Evolutionary conservation across 1,140 invertebrate species (phyloP).

Genomic region (Choristoneura fumiferana): DNA sequence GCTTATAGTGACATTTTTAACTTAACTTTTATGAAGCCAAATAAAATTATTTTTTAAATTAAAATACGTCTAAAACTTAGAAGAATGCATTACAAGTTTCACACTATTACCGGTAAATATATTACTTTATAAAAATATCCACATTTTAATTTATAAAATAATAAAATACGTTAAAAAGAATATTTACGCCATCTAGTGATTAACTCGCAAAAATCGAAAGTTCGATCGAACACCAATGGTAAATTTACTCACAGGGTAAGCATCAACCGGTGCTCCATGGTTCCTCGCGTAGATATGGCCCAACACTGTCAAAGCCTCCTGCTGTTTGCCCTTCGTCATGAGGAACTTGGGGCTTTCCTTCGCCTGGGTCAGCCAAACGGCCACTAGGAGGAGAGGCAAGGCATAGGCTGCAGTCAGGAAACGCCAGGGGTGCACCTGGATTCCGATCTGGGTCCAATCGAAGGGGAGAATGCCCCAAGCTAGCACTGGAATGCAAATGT

Average conservation of each 20-base stretch:
- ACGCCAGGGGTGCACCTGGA: slow-evolving; percentile 81
- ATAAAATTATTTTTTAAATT: no score
- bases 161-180: no score
- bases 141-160: no score
- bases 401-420: slow-evolving; percentile 81
- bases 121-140: no score
- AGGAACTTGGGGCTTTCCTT: slow-evolving; percentile 87
- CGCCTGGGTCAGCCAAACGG: slow-evolving; percentile 64
- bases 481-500: slow-evolving; percentile 41
- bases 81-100: no score
- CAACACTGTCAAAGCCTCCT: slow-evolving; percentile 80
- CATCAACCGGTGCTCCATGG: slow-evolving; percentile 77
- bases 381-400: slow-evolving; percentile 78
- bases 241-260: slow-evolving; percentile 84
- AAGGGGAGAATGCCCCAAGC: slow-evolving; percentile 53
- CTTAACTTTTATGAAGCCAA: no score
- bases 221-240: no score
- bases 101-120: no score
- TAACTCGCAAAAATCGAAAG: no score
- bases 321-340: slow-evolving; percentile 79
- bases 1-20: no score
- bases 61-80: no score
- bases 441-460: slow-evolving; percentile 30
- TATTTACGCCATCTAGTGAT: no score
- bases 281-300: slow-evolving; percentile 80